Conservation (phyloP, 1,140 invertebrate species). For the Melanaphis sacchari region DNA sequence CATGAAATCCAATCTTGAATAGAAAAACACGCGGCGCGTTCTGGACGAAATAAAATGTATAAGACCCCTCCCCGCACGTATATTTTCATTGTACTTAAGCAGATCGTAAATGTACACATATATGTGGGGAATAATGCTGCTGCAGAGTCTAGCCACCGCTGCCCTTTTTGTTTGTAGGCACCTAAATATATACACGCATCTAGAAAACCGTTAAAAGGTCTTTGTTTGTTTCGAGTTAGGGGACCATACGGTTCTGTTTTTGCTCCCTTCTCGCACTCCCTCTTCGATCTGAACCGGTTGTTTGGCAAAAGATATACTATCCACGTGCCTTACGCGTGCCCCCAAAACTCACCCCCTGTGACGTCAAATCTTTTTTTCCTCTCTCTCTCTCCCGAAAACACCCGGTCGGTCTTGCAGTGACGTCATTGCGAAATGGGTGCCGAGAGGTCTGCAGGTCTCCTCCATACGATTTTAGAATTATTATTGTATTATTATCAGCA, state of each 20-base stretch:
- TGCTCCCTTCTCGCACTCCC: slow-evolving; percentile 20
- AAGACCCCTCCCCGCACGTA: slow-evolving; percentile 27
- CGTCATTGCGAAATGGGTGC: slow-evolving; percentile 27
- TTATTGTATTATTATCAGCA: slow-evolving; percentile 7
- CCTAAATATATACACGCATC: neutral
- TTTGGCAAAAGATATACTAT: slow-evolving; percentile 20
- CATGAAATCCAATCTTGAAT: slow-evolving; percentile 53
- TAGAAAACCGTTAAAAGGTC: slow-evolving; percentile 58
- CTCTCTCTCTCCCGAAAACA: slow-evolving; percentile 1
- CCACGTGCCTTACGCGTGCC: slow-evolving; percentile 57
- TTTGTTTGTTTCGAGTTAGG: slow-evolving; percentile 46
- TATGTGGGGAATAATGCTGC: neutral
- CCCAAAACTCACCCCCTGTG: slow-evolving; percentile 54
- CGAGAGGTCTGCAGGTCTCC: slow-evolving; percentile 48
- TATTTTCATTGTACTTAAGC: slow-evolving; percentile 54
- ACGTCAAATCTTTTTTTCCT: slow-evolving; percentile 51
- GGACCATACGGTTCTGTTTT: slow-evolving; percentile 30
- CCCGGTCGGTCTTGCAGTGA: slow-evolving; percentile 51
- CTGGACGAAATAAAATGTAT: slow-evolving; percentile 51
- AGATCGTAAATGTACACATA: slow-evolving; percentile 32
- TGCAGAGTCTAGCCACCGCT: slow-evolving; percentile 41
- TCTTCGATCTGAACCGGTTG: slow-evolving; percentile 50
- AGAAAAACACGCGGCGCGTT: slow-evolving; percentile 47
- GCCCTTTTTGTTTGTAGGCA: slow-evolving; percentile 52
- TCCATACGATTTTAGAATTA: slow-evolving; percentile 30